Evolutionary conservation across 2,888 invertebrate genomes (phyloP).

Genomic region (Auanema sp.): DNA sequence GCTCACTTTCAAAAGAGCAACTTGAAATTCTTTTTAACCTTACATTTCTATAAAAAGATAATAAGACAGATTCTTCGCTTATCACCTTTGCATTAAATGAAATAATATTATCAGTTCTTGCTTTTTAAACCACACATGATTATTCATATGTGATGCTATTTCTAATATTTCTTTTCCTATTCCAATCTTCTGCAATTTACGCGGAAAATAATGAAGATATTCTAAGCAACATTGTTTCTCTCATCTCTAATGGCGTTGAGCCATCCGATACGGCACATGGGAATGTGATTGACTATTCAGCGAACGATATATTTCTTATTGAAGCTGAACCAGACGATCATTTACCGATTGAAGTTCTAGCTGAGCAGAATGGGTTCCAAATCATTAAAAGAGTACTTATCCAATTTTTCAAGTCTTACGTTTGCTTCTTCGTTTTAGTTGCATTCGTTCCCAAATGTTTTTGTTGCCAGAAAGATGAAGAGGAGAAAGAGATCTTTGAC

Average conservation of each 20-base stretch:
- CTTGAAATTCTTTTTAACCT: too few relatives aligned
- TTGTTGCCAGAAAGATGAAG: conserved; percentile 8
- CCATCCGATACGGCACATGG: background rate
- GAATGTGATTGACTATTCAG: background rate
- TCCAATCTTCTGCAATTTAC: too few relatives aligned
- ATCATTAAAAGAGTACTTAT: conserved; percentile 8
- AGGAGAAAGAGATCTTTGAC: background rate
- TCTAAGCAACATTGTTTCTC: background rate
- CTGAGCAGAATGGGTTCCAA: conserved; percentile 8
- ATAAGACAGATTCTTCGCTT: too few relatives aligned
- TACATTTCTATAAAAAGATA: too few relatives aligned
- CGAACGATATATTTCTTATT: background rate
- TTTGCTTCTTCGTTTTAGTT: conserved; percentile 8
- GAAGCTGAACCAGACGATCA: conserved; percentile 3
- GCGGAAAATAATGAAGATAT: background rate
- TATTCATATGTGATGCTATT: too few relatives aligned
- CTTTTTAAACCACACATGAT: too few relatives aligned
- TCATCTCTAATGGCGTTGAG: too few relatives aligned
- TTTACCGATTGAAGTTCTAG: conserved; percentile 7
- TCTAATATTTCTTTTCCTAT: too few relatives aligned
- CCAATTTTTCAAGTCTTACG: background rate
- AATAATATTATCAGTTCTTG: too few relatives aligned
- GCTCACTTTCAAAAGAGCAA: too few relatives aligned
- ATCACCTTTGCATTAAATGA: too few relatives aligned
- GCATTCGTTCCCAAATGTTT: conserved; percentile 18